phyloP scores from a whole-genome alignment of 2,888 invertebrate species.

The Agapetus fuscipes region DNA sequence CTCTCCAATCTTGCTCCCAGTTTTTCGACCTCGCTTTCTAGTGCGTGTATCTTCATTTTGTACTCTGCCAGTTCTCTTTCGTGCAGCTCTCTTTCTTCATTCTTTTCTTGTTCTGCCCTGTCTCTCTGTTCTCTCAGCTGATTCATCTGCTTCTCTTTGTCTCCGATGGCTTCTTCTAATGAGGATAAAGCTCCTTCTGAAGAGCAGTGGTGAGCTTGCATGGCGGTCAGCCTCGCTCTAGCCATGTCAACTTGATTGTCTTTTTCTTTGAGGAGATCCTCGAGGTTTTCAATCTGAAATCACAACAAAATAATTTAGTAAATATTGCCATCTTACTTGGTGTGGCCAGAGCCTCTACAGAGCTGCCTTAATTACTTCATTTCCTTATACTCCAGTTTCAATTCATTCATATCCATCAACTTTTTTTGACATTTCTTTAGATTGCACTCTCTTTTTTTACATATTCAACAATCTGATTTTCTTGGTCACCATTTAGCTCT shows the following conservation, averaged over 20 bases:
- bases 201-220: constrained; percentile 91
- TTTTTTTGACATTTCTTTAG: too few relatives aligned
- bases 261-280: constrained; percentile 94
- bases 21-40: constrained; percentile 88
- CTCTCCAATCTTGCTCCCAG: constrained; percentile 78
- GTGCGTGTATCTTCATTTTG: constrained; percentile 84
- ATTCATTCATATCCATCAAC: too few relatives aligned
- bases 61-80: constrained; percentile 91
- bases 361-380: too few relatives aligned
- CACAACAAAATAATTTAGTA: neutral
- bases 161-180: constrained; percentile 90
- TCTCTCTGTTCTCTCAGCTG: constrained; percentile 91
- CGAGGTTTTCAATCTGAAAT: constrained; percentile 87
- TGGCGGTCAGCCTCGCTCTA: constrained; percentile 77
- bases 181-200: constrained; percentile 89
- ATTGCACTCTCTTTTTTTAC: too few relatives aligned
- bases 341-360: too few relatives aligned
- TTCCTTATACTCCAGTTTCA: too few relatives aligned
- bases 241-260: constrained; percentile 97
- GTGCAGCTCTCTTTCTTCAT: constrained; percentile 89
- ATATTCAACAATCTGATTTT: too few relatives aligned
- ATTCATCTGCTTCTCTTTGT: constrained; percentile 95
- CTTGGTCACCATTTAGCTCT: too few relatives aligned
- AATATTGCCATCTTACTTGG: too few relatives aligned
- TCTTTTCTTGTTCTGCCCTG: constrained; percentile 89